These are phyloP conservation scores for Steatornis caripensis DNA, from an alignment of 2,113 vertebrate species.

Conservation along the genomic window DNA sequence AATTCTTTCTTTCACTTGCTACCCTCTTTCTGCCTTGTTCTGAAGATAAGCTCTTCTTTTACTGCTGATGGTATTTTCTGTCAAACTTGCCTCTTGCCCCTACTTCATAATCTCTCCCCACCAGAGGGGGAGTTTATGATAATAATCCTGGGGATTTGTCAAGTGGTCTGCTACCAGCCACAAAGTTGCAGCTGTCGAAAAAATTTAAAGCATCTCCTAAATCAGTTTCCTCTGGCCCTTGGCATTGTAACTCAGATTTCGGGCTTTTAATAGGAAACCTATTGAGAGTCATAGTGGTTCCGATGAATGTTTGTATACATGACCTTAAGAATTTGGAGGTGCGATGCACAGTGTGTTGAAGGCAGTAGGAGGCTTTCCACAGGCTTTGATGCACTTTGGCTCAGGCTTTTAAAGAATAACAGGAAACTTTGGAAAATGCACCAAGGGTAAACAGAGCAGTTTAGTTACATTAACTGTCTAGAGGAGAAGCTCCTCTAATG, in stretches of 20 bases:
- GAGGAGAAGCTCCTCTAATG: constrained; percentile 32
- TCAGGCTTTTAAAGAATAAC: constrained; percentile 38
- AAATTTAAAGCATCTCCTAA: constrained; percentile 46
- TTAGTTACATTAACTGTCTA: constrained; percentile 46
- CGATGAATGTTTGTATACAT: constrained; percentile 46
- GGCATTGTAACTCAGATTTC: neutral
- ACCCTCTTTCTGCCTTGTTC: neutral
- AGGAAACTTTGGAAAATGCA: constrained; percentile 10
- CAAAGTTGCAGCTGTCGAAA: constrained; percentile 30
- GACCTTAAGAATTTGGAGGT: constrained; percentile 39
- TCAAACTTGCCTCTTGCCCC: neutral
- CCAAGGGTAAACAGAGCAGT: constrained; percentile 37
- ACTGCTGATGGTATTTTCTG: neutral
- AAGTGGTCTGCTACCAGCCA: constrained; percentile 39
- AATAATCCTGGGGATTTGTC: neutral
- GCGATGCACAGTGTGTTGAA: neutral
- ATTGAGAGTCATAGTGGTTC: neutral
- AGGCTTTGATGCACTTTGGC: constrained; percentile 42
- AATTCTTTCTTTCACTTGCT: neutral
- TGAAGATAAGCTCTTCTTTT: neutral
- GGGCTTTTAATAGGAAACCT: neutral
- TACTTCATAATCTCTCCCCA: neutral
- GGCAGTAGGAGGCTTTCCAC: neutral
- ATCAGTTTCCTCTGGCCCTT: neutral
- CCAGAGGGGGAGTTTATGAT: neutral